These are phyloP conservation scores for Python bivittatus DNA, from an alignment of 2,113 vertebrate species.

Conservation along the genomic window DNA sequence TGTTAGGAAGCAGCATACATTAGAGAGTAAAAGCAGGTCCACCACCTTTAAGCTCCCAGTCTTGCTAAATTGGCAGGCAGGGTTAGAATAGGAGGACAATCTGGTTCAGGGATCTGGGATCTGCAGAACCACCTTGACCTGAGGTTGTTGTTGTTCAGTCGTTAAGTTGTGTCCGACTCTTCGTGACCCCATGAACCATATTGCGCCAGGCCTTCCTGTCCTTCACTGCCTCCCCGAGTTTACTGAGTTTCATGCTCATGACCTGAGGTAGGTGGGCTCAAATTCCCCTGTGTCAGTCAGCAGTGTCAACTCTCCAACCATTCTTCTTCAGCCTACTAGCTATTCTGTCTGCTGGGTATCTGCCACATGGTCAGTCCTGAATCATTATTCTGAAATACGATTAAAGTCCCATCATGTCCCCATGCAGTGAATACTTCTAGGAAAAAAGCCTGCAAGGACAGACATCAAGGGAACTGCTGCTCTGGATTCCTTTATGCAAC, in stretches of 20 bases:
- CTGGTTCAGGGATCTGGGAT: not conserved
- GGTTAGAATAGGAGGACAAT: not conserved
- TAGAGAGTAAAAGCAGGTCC: not conserved
- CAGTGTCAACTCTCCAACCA: not conserved
- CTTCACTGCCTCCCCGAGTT: too few relatives aligned
- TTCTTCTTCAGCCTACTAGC: not conserved
- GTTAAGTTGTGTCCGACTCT: too few relatives aligned
- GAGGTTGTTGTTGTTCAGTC: too few relatives aligned
- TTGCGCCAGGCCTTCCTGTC: too few relatives aligned
- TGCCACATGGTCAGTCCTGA: not conserved
- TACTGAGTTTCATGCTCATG: too few relatives aligned
- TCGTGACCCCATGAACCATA: too few relatives aligned
- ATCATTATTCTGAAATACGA: not conserved
- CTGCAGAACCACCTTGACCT: not conserved
- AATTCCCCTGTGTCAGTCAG: not conserved
- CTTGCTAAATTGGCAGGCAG: too few relatives aligned
- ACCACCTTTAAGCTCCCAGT: not conserved
- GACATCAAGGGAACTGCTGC: not conserved
- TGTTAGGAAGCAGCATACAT: not conserved
- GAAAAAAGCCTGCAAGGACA: not conserved
- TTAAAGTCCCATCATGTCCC: not conserved
- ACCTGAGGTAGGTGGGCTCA: not conserved
- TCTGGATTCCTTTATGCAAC: not conserved
- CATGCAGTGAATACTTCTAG: not conserved
- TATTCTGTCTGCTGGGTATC: not conserved